These are phyloP conservation scores for Leptobrachium ailaonicum DNA, from an alignment of 2,113 vertebrate species.

Conservation along the genomic window DNA sequence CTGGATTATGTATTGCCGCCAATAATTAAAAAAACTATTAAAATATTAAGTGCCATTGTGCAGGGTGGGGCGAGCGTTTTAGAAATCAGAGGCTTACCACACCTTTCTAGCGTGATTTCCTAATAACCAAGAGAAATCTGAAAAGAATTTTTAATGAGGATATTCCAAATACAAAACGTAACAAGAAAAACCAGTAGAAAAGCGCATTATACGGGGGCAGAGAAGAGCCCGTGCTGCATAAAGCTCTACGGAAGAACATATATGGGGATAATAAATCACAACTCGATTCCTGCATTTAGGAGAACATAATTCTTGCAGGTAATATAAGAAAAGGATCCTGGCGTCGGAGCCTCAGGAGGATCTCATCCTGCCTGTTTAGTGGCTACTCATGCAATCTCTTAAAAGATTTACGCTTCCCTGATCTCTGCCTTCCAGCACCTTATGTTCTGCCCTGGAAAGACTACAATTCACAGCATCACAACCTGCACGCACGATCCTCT, in stretches of 20 bases:
- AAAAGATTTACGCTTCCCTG: slow-evolving; percentile 25
- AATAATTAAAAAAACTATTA: slow-evolving; percentile 7
- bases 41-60: slow-evolving; percentile 20
- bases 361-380: slow-evolving; percentile 26
- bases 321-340: neutral
- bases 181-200: neutral
- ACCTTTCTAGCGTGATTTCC: slow-evolving; percentile 14
- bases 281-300: neutral
- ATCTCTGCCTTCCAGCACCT: slow-evolving; percentile 22
- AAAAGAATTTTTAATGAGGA: neutral
- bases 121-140: neutral
- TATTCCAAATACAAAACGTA: neutral
- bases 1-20: slow-evolving; percentile 5
- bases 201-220: too few relatives aligned
- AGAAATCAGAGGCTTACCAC: slow-evolving; percentile 4
- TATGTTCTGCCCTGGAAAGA: slow-evolving; percentile 12
- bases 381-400: neutral
- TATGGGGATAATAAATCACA: neutral
- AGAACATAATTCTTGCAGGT: neutral
- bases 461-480: neutral
- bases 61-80: slow-evolving; percentile 26
- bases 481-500: neutral
- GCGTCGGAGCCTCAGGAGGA: neutral
- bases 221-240: too few relatives aligned
- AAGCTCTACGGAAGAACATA: neutral